Evolutionary conservation across 2,113 vertebrate genomes (phyloP).

Genomic region (Triplophysa tibetana): DNA sequence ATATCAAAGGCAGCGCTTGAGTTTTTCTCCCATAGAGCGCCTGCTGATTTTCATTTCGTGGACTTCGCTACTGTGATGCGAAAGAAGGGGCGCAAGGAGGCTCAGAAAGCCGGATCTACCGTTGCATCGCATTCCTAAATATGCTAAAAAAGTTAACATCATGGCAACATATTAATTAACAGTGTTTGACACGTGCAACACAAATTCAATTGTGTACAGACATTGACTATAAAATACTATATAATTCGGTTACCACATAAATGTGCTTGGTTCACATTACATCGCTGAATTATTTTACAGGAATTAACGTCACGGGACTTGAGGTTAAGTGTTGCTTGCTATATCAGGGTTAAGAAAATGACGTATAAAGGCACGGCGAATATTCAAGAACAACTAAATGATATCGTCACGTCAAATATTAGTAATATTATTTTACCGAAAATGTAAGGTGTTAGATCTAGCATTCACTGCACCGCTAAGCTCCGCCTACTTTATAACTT

Average conservation of each 20-base stretch:
- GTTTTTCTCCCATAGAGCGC: neutral
- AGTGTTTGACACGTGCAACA: neutral
- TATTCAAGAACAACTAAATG: neutral
- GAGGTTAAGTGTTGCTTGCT: no score
- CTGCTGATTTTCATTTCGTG: neutral
- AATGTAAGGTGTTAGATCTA: no score
- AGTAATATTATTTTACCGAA: neutral
- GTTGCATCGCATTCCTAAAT: neutral
- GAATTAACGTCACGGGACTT: neutral
- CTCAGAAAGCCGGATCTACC: neutral
- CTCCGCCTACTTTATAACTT: neutral
- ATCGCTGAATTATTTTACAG: neutral
- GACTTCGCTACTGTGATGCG: neutral
- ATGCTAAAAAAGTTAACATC: no score
- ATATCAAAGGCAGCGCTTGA: neutral
- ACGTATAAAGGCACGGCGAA: neutral
- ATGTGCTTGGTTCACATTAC: neutral
- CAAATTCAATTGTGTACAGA: neutral
- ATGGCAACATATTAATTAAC: neutral
- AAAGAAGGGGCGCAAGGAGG: neutral
- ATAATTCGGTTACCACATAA: no score
- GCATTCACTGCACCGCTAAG: neutral
- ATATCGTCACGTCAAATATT: neutral
- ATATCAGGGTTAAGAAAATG: no score
- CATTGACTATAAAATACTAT: no score